Evolutionary conservation across 2,888 invertebrate genomes (phyloP).

Genomic region (Notodonta ziczac): DNA sequence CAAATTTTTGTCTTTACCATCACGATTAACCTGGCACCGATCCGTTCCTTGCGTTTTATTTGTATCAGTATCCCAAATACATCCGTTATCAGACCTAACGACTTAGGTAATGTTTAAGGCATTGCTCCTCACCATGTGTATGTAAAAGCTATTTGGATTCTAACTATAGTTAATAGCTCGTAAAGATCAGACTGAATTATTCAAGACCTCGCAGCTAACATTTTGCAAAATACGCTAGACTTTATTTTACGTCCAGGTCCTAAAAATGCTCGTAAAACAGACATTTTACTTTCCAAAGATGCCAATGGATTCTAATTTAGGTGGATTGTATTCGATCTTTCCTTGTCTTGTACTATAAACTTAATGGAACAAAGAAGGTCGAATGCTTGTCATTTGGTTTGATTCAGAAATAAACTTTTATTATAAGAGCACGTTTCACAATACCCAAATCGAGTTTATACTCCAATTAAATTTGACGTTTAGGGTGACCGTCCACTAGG

Average conservation of each 20-base stretch:
- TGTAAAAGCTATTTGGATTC: not conserved
- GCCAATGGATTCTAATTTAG: not conserved
- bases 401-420: no score
- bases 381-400: not conserved
- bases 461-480: no score
- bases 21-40: no score
- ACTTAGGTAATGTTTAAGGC: no score
- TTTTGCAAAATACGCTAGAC: not conserved
- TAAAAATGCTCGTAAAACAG: not conserved
- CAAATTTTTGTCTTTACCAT: no score
- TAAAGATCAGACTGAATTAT: not conserved
- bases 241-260: not conserved
- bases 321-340: not conserved
- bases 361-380: not conserved
- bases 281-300: slow-evolving; percentile 1
- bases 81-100: no score
- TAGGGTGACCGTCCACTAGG: no score
- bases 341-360: not conserved
- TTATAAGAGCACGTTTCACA: no score
- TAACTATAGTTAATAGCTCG: not conserved
- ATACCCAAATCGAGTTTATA: no score
- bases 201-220: not conserved
- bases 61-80: no score
- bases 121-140: no score
- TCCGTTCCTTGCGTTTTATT: no score